A percentile compares a stretch with the other conserved stretches of the same genome.
These are phyloP conservation scores for Collichthys lucidus DNA, from an alignment of 2,113 vertebrate species.

Conservation along the genomic window DNA sequence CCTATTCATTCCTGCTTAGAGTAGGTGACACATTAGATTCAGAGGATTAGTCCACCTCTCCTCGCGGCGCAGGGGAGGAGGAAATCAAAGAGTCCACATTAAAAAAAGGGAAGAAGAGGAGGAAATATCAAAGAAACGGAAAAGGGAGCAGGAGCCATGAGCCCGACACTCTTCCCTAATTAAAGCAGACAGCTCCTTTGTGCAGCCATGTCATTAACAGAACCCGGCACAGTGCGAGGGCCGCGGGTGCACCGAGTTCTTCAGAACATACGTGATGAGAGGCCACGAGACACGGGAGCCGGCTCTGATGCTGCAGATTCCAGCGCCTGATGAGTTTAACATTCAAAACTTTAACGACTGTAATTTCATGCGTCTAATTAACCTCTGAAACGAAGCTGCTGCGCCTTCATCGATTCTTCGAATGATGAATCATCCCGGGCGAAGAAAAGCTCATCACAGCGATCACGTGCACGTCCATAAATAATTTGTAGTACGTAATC, in stretches of 20 bases:
- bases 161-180: constrained; percentile 72
- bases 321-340: constrained; percentile 13
- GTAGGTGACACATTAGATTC: constrained; percentile 75
- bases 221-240: constrained; percentile 52
- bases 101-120: constrained; percentile 41
- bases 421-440: not conserved
- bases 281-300: constrained; percentile 1
- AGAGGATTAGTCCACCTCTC: constrained; percentile 74
- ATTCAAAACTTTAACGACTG: not conserved
- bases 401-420: not conserved
- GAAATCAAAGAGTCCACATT: constrained; percentile 61
- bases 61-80: constrained; percentile 11
- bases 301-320: constrained; percentile 27
- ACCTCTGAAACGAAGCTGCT: not conserved
- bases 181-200: constrained; percentile 77
- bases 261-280: constrained; percentile 55
- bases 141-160: constrained; percentile 51
- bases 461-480: not conserved
- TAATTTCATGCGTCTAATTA: constrained; percentile 31
- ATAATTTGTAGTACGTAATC: not conserved
- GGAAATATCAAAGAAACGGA: constrained; percentile 57
- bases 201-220: constrained; percentile 73
- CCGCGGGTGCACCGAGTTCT: constrained; percentile 3
- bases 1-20: constrained; percentile 69
- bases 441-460: not conserved